Base-by-base conservation (phyloP, 64 coral and sea anemone species). In the Actinia tenebrosa region DNA sequence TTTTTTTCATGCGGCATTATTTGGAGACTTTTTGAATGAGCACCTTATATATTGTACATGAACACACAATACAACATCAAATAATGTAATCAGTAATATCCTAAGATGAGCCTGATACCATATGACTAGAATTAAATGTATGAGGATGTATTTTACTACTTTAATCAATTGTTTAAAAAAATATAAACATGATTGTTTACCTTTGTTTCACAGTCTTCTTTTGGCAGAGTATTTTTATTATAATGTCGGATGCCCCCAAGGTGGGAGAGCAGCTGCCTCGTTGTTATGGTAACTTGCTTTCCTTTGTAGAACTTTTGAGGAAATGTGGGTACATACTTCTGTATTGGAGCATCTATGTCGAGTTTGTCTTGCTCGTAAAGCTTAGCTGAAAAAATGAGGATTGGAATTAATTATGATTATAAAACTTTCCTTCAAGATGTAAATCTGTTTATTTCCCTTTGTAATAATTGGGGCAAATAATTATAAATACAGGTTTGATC, bases 221-320 rank as follows among this genome's bases (percentile, higher is more conserved):
- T 75, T 80, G 56, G 19, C 82, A 60, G 0, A 10, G 0, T 69
- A 10, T 45, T 27, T 86, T 91, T 87, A 22, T 56, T 19, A 84
- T 98, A 98, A 91, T 95, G 86, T 86, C 96, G 87, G 71, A 98
- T 95, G 18, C 96, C 96, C 68, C 93, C 93, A 45, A 92, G 93
- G 16, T 98, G 96, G 42, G 93, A 98, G 15, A 98, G 78, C 15
- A 98, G 53, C 16, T 98, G 96, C 16, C 96, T 86, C 16, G 93
- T 95, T 87, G 96, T 98, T 77, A 98, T 84, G 30, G 88, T 92
- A 53, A 87, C 88, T 44, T 85, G 44, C 60, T 82, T 79, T 26
- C 93, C 93, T 61, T 85, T 80, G 59, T 90, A 54, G 15, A 68
- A 80, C 78, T 98, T 98, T 61, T 82, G 83, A 45, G 96, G 96